A percentile compares a stretch with the other conserved stretches of the same genome.
These are phyloP conservation scores for Rhaphigaster nebulosa DNA, from an alignment of 2,888 invertebrate genomes.

Conservation along the genomic window DNA sequence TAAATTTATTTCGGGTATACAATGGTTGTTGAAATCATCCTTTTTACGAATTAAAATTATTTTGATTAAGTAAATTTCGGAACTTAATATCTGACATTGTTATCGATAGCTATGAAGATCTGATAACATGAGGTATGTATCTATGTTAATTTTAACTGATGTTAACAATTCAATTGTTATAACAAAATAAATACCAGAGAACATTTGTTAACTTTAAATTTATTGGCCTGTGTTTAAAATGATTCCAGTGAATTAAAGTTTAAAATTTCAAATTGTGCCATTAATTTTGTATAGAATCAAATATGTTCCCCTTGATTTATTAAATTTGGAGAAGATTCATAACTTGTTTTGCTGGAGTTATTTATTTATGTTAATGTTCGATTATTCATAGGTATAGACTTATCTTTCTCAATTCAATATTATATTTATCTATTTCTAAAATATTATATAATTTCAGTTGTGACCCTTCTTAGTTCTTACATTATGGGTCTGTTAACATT, in stretches of 20 bases:
- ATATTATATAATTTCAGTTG: background rate
- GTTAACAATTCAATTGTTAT: background rate
- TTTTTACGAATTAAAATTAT: background rate
- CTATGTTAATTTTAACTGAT: background rate
- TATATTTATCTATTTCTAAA: background rate
- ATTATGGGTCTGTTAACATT: background rate
- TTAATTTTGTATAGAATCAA: too few relatives aligned
- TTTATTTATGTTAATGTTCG: too few relatives aligned
- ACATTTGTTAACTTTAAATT: background rate
- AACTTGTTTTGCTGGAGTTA: too few relatives aligned
- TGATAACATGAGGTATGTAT: background rate
- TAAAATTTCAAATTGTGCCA: background rate
- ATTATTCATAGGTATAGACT: too few relatives aligned
- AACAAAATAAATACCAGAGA: background rate
- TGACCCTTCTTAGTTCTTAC: background rate
- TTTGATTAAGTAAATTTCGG: background rate
- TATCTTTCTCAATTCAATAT: too few relatives aligned
- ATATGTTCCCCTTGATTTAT: too few relatives aligned
- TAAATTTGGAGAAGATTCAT: too few relatives aligned
- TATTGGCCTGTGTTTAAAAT: too few relatives aligned
- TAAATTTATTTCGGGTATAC: background rate
- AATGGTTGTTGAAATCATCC: background rate
- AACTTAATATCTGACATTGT: background rate
- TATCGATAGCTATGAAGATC: background rate
- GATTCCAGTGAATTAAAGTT: background rate